Conservation (phyloP, 2,113 vertebrate genomes). For the Verasper variegatus region DNA sequence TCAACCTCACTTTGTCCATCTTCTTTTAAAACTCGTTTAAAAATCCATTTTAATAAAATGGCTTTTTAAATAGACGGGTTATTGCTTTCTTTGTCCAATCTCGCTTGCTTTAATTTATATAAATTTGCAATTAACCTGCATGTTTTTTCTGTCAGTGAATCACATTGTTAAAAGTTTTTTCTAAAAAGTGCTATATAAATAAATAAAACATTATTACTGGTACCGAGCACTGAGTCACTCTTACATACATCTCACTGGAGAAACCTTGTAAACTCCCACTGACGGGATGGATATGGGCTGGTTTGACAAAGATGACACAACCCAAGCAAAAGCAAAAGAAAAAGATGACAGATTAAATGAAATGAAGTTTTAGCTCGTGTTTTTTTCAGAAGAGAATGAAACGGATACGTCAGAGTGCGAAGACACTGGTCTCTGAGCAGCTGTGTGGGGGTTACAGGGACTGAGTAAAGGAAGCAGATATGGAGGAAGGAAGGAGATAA, state of each 20-base stretch:
- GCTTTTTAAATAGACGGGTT: too few species aligned
- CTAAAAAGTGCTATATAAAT: too few species aligned
- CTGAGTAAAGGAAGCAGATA: conserved; percentile 70
- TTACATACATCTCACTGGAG: background rate
- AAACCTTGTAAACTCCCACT: background rate
- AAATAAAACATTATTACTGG: too few species aligned
- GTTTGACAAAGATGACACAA: background rate
- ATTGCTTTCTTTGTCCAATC: too few species aligned
- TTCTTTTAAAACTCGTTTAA: too few species aligned
- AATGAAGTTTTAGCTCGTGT: background rate
- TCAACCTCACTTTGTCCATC: too few species aligned
- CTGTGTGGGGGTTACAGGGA: conserved; percentile 3
- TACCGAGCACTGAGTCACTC: background rate
- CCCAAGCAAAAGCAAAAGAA: conserved; percentile 1
- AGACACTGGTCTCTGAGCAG: conserved; percentile 15
- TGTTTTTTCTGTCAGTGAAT: too few species aligned
- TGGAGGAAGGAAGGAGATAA: conserved; percentile 75
- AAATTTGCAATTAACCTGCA: too few species aligned
- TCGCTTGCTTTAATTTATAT: too few species aligned
- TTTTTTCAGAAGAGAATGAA: background rate
- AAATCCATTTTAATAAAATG: too few species aligned
- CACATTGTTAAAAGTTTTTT: too few species aligned
- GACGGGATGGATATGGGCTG: background rate
- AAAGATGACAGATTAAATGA: background rate
- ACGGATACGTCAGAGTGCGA: background rate